Percentiles rank a stretch among this genome's conserved stretches.
phyloP scores from a whole-genome alignment of 2,888 invertebrate genomes.

The Cecidostiba fungosa region DNA sequence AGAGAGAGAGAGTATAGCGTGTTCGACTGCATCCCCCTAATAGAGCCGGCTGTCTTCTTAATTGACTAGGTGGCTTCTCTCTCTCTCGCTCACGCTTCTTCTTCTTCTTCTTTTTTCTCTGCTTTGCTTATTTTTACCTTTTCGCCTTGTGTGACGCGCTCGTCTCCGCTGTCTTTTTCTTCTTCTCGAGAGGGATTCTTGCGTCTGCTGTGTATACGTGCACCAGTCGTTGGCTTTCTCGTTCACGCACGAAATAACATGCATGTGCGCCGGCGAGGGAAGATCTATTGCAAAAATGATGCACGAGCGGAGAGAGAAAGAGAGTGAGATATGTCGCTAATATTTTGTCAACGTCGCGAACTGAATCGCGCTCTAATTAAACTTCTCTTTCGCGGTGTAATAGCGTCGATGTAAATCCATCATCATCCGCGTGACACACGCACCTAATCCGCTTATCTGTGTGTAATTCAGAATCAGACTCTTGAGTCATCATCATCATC shows the following conservation, averaged over 20 bases:
- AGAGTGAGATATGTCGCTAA: conserved; percentile 26
- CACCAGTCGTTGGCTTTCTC: conserved; percentile 47
- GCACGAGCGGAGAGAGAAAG: conserved; percentile 1
- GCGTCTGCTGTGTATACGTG: background rate
- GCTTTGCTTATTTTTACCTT: background rate
- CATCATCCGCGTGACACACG: background rate
- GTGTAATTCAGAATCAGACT: background rate
- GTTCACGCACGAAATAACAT: conserved; percentile 60
- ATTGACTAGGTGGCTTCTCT: conserved; percentile 73
- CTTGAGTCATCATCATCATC: conserved; percentile 34
- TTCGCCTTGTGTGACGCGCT: background rate
- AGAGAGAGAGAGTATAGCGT: background rate
- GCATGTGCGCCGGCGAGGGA: conserved; percentile 17
- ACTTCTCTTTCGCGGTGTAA: background rate
- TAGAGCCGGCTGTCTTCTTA: conserved; percentile 78
- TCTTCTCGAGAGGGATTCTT: background rate
- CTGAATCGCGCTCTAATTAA: background rate
- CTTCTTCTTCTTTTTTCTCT: background rate
- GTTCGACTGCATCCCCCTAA: conserved; percentile 68
- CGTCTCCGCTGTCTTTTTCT: background rate
- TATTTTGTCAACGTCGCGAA: conserved; percentile 59
- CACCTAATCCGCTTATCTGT: no score
- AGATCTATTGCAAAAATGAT: conserved; percentile 60
- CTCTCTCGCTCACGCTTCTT: conserved; percentile 15
- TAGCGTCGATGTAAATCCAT: background rate